A percentile compares a stretch with the other conserved stretches of the same genome.
phyloP scores from a whole-genome alignment of 2,888 invertebrate species.

The Sarcophaga caerulescens region DNA sequence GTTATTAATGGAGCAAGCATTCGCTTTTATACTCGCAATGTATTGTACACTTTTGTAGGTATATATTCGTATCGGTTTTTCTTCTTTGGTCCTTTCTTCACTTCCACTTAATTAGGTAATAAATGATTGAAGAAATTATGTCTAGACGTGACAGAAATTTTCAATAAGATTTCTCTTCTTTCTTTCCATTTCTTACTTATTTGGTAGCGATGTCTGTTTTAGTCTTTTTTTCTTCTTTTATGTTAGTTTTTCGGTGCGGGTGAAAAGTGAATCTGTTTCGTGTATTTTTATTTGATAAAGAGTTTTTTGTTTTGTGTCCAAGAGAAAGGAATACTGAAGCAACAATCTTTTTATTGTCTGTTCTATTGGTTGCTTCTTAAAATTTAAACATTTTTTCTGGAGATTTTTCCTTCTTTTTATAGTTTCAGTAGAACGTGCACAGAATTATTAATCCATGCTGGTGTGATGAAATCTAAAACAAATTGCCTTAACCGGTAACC shows the following conservation, averaged over 20 bases:
- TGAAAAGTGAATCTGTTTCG: conserved; percentile 41
- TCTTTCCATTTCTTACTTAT: not conserved
- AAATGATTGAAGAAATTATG: conserved; percentile 81
- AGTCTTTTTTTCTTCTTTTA: not conserved
- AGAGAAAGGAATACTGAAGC: not conserved
- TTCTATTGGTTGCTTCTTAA: conserved; percentile 45
- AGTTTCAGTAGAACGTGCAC: conserved; percentile 64
- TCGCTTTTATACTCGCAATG: not conserved
- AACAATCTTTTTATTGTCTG: conserved; percentile 52
- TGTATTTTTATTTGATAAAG: conserved; percentile 44
- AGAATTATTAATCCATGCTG: conserved; percentile 65
- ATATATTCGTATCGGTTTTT: not conserved
- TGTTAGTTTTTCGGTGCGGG: not conserved
- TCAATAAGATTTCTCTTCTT: conserved; percentile 70
- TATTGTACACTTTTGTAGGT: not conserved
- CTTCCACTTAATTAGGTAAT: conserved; percentile 81
- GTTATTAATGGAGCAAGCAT: conserved; percentile 22
- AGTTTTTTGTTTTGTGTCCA: conserved; percentile 22
- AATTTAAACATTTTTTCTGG: conserved; percentile 46
- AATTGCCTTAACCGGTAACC: conserved; percentile 71
- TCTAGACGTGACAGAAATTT: conserved; percentile 81
- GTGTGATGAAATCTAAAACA: conserved; percentile 70
- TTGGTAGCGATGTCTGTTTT: not conserved
- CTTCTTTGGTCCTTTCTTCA: conserved; percentile 64
- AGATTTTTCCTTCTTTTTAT: conserved; percentile 3